Evolutionary conservation across 2,797 vertebrate genomes (phyloP).

Genomic region (Margarornis squamiger): DNA sequence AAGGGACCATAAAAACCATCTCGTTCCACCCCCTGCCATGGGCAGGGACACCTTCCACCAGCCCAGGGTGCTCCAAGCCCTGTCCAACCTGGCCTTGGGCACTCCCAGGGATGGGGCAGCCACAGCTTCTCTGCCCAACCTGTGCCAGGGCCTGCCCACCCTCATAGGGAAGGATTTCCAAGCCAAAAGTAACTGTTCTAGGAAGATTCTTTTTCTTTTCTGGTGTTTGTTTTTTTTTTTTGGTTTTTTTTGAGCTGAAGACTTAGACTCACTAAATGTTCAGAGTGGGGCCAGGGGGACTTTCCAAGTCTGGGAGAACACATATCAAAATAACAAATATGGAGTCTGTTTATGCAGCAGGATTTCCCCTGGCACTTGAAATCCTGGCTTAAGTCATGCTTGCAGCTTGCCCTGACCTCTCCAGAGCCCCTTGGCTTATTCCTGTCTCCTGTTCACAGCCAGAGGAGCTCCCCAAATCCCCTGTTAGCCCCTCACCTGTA

Average conservation of each 20-base stretch:
- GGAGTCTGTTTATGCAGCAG: background rate
- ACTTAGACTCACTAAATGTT: background rate
- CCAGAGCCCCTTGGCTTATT: background rate
- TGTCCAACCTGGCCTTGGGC: background rate
- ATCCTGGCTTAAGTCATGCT: background rate
- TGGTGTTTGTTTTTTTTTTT: background rate
- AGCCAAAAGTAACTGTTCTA: background rate
- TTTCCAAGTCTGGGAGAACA: background rate
- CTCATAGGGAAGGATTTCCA: fast-evolving
- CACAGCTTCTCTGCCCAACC: background rate
- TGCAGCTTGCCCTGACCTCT: background rate
- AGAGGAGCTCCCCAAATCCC: background rate
- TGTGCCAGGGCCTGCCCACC: background rate
- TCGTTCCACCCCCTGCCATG: background rate
- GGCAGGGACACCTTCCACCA: background rate
- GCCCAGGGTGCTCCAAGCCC: background rate
- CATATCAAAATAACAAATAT: background rate
- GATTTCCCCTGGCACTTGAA: background rate
- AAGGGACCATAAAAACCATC: background rate
- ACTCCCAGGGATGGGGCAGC: background rate
- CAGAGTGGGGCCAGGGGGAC: background rate
- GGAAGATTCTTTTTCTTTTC: background rate
- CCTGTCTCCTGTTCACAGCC: background rate
- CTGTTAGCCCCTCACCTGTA: fast-evolving
- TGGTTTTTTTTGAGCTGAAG: background rate